phyloP scores from a whole-genome alignment of 2,113 vertebrate genomes.

The Heterocephalus glaber region DNA sequence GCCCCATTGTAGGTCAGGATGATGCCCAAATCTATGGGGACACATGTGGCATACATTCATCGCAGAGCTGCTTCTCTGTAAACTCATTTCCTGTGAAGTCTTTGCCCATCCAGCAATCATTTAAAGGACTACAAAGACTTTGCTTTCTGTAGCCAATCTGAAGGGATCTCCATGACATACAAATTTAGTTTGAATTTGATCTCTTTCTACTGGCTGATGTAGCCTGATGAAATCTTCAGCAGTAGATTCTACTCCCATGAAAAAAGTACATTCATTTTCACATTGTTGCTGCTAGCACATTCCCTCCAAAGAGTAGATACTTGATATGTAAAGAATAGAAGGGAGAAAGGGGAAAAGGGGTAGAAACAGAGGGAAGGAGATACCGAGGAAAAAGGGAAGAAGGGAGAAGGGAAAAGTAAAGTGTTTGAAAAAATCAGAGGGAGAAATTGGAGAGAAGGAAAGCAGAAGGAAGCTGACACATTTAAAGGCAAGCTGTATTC shows the following conservation, averaged over 20 bases:
- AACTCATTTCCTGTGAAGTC: background rate
- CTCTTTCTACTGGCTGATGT: background rate
- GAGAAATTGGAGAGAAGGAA: background rate
- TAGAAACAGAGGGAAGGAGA: background rate
- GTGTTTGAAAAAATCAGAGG: slow-evolving; percentile 26
- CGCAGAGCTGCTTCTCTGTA: too few relatives aligned
- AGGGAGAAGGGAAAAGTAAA: background rate
- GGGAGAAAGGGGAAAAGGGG: background rate
- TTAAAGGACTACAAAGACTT: background rate
- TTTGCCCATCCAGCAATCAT: background rate
- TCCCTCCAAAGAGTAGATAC: background rate
- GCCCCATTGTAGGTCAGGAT: too few relatives aligned
- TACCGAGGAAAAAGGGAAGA: background rate
- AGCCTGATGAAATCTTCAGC: background rate
- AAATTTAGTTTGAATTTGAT: background rate
- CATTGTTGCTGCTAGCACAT: background rate
- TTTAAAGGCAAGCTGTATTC: background rate
- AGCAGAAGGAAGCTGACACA: background rate
- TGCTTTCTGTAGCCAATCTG: background rate
- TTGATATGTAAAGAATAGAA: background rate
- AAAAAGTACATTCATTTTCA: background rate
- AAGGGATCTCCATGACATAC: background rate
- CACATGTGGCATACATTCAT: background rate
- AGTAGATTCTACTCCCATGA: background rate
- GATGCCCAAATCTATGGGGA: fast-evolving